Percentiles rank a stretch among this genome's conserved stretches.
Conservation (phyloP, 53 echinoderm and acorn worm species). For the Arbacia lixula region DNA sequence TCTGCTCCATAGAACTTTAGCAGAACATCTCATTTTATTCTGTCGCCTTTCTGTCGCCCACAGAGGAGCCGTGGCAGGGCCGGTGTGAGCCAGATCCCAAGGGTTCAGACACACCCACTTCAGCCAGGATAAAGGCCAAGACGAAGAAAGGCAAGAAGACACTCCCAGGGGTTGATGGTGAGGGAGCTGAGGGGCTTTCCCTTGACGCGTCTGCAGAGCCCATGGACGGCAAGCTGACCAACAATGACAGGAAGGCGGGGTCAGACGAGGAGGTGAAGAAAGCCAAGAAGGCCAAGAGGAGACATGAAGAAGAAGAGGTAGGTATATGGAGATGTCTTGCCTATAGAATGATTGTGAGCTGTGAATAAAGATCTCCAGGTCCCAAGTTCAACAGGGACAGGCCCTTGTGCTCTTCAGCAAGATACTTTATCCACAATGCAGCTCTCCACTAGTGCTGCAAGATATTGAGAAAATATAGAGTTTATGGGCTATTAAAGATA, state of each 20-base stretch:
- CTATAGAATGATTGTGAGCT: no score
- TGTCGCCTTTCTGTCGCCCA: neutral
- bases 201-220: neutral
- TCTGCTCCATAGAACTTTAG: no score
- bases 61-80: neutral
- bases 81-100: neutral
- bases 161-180: neutral
- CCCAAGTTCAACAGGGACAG: no score
- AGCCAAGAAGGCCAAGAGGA: slow-evolving; percentile 21
- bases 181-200: neutral
- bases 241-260: neutral
- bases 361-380: no score
- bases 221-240: neutral
- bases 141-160: neutral
- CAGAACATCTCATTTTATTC: no score
- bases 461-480: no score
- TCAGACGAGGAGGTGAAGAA: neutral
- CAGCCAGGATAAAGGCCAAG: neutral
- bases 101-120: neutral
- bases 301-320: slow-evolving; percentile 25
- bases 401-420: no score
- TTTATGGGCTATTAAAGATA: no score
- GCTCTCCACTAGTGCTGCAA: no score
- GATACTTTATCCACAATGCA: no score
- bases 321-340: no score